Evolutionary conservation across 2,113 vertebrate species (phyloP).

Genomic region (Alligator sinensis): DNA sequence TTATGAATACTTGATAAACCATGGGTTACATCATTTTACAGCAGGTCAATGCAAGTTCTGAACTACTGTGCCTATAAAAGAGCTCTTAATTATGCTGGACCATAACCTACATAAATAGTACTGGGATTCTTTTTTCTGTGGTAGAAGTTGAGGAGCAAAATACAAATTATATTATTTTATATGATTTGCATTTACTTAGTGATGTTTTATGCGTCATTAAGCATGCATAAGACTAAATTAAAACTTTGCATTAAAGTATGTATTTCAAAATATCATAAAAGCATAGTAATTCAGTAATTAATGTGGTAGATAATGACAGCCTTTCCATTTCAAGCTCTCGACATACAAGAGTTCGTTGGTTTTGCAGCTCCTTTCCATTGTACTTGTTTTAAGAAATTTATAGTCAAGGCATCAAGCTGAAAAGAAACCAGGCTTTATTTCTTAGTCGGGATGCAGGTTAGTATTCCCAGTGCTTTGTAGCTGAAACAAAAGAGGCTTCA

Average conservation of each 20-base stretch:
- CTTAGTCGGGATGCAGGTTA: neutral
- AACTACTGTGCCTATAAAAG: conserved; percentile 7
- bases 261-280: conserved; percentile 53
- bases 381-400: neutral
- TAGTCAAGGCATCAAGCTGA: neutral
- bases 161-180: conserved; percentile 32
- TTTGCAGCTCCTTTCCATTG: conserved; percentile 17
- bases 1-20: neutral
- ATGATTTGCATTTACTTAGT: conserved; percentile 49
- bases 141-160: conserved; percentile 18
- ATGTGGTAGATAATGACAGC: conserved; percentile 36
- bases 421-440: neutral
- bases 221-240: conserved; percentile 44
- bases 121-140: conserved; percentile 22
- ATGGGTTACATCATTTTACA: neutral
- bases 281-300: conserved; percentile 55
- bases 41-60: neutral
- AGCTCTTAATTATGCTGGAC: conserved; percentile 10
- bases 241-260: conserved; percentile 43
- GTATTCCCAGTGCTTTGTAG: neutral
- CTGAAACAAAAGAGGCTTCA: neutral
- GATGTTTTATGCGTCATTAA: conserved; percentile 53
- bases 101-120: conserved; percentile 9
- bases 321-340: conserved; percentile 33
- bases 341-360: conserved; percentile 15